These are phyloP conservation scores for Thereva nobilitata DNA, from an alignment of 2,888 invertebrate genomes.

Conservation along the genomic window DNA sequence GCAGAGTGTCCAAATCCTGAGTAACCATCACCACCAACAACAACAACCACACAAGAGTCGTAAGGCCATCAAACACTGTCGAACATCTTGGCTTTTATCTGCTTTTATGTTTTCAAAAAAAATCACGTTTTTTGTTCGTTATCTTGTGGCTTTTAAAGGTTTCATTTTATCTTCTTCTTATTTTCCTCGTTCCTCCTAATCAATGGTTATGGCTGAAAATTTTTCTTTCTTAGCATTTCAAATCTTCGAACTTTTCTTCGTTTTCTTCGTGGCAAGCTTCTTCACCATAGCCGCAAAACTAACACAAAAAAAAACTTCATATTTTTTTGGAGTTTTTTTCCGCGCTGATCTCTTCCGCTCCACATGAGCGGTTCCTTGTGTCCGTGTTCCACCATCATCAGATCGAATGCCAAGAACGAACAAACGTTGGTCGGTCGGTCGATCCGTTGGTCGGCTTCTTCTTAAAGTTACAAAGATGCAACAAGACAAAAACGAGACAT, in stretches of 20 bases:
- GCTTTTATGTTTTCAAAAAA: constrained; percentile 10
- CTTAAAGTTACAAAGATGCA: constrained; percentile 9
- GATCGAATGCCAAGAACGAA: too few relatives aligned
- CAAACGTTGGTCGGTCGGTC: not conserved
- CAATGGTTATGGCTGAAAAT: constrained; percentile 21
- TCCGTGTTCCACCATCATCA: not conserved
- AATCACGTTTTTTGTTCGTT: constrained; percentile 14
- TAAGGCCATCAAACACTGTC: not conserved
- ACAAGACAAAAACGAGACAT: constrained; percentile 7
- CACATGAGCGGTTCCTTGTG: constrained; percentile 17
- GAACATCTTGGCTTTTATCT: constrained; percentile 2
- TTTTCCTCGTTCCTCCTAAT: constrained; percentile 25
- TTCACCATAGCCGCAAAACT: constrained; percentile 9
- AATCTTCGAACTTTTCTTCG: constrained; percentile 10
- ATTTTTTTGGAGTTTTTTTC: constrained; percentile 1
- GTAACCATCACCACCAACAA: too few relatives aligned
- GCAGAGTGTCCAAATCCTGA: too few relatives aligned
- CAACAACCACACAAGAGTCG: not conserved
- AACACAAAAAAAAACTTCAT: too few relatives aligned
- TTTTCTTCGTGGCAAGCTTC: not conserved
- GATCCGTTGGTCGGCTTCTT: constrained; percentile 6
- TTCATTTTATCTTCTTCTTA: not conserved
- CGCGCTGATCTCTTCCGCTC: constrained; percentile 24
- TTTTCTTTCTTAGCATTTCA: constrained; percentile 13
- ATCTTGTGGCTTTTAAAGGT: constrained; percentile 20